Base-by-base conservation (phyloP, 2,797 vertebrate genomes). In the Gadopsis marmoratus region DNA sequence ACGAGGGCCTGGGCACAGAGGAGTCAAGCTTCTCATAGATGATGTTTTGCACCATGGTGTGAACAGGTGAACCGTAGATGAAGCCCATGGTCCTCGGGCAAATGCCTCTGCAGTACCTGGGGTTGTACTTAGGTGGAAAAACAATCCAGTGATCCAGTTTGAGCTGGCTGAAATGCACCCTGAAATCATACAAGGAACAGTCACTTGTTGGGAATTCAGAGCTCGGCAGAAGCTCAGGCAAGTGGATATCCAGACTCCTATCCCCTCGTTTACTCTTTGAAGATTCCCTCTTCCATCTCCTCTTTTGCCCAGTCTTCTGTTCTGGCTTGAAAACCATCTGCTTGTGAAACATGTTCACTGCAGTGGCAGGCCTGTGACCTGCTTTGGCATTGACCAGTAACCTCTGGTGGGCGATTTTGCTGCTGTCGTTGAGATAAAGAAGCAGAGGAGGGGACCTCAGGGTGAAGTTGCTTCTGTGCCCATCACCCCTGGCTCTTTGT, bases 61-160 rank as follows among this genome's bases (percentile, higher is more conserved):
- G 98, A 1, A 97, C 93, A 0, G 97, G 96, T 0, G 98, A 99
- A 23, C 98, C 97, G 0, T 98, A 99, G 56, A 97, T 95, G 41
- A 96, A 97, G 70, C 97, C 94, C 0, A 96, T 83, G 0, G 93
- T 94, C 63, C 97, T 91, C 0, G 98, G 98, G 79, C 98, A 99
- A 76, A 95, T 92, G 0, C 98, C 98, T 76, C 96, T 95, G 92
- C 98, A 99, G 89, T 97, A 99, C 74, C 96, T 97, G 0, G 98
- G 98, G 92, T 97, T 99, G 92, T 99, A 99, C 41, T 96, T 90
- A 29, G 95, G 96, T 0, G 98, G 98, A 0, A 96, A 97, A 54
- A 99, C 96, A 21, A 99, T 99, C 98, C 98, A 99, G 67, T 94
- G 96, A 85, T 98, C 97, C 94, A 98, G 96, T 23, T 96, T 96